Conservation (phyloP, 2,113 vertebrate genomes). For the Menura novaehollandiae region DNA sequence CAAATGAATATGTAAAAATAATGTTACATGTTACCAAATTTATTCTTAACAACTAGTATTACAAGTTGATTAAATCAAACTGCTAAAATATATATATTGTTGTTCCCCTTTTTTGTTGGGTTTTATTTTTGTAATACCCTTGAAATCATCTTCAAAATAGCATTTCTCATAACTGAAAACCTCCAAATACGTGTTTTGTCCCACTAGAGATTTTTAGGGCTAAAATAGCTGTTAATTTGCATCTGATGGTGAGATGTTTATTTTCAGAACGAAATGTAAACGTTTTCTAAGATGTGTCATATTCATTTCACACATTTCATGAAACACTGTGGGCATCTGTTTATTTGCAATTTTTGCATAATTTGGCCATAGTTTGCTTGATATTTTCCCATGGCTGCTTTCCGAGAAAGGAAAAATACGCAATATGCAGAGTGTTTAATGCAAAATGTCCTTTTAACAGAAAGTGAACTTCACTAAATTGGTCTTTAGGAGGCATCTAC, state of each 20-base stretch:
- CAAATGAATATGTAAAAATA: neutral
- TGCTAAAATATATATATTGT: neutral
- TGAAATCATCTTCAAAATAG: neutral
- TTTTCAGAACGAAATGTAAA: constrained; percentile 59
- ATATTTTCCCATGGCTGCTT: constrained; percentile 20
- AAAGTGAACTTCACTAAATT: neutral
- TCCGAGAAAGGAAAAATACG: neutral
- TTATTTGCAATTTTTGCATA: constrained; percentile 61
- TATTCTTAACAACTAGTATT: neutral
- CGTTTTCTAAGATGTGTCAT: constrained; percentile 47
- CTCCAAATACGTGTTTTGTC: neutral
- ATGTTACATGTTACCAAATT: neutral
- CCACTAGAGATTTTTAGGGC: neutral
- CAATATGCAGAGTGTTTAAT: neutral
- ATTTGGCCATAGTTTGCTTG: constrained; percentile 24
- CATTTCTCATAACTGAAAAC: neutral
- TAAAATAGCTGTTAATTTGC: constrained; percentile 41
- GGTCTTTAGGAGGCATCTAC: neutral
- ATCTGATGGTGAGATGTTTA: constrained; percentile 40
- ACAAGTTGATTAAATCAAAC: neutral
- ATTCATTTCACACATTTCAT: constrained; percentile 44
- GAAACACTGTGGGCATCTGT: constrained; percentile 53
- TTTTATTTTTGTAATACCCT: neutral
- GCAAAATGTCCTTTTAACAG: neutral
- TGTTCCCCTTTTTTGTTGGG: too few relatives aligned